These are phyloP conservation scores for Himalopsyche kuldschensis DNA, from an alignment of 2,888 invertebrate genomes.

Conservation along the genomic window DNA sequence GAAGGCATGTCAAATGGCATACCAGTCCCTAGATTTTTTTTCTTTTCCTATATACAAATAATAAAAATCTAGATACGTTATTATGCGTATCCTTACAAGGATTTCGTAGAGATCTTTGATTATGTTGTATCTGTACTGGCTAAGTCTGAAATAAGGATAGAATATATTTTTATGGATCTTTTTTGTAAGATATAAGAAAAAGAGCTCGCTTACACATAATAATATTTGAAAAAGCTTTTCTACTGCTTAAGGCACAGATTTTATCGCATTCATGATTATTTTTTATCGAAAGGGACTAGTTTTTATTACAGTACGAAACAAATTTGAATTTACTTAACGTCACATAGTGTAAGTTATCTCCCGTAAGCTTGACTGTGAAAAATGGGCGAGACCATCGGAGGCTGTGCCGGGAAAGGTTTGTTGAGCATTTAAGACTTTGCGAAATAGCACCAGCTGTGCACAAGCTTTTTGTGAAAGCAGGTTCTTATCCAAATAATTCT, in stretches of 20 bases:
- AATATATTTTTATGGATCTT: no score
- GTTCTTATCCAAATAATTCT: neutral
- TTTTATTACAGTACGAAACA: neutral
- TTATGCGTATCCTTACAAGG: no score
- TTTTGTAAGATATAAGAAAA: no score
- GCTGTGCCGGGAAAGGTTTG: neutral
- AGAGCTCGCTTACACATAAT: no score
- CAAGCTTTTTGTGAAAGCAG: conserved; percentile 7
- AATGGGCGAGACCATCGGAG: neutral
- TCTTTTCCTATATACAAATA: no score
- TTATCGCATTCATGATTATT: neutral
- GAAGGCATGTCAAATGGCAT: no score
- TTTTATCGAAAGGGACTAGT: neutral
- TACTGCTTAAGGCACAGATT: neutral
- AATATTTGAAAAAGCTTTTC: neutral
- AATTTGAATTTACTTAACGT: neutral
- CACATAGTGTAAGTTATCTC: neutral
- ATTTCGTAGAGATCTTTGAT: no score
- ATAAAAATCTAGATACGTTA: no score
- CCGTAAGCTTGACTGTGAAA: conserved; percentile 1
- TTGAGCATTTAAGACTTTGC: conserved; percentile 15
- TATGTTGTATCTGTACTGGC: no score
- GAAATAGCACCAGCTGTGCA: conserved; percentile 9
- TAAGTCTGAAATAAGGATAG: no score
- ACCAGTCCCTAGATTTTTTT: no score